phyloP scores from a whole-genome alignment of 2,888 invertebrate genomes.

The Brassicogethes aeneus region DNA sequence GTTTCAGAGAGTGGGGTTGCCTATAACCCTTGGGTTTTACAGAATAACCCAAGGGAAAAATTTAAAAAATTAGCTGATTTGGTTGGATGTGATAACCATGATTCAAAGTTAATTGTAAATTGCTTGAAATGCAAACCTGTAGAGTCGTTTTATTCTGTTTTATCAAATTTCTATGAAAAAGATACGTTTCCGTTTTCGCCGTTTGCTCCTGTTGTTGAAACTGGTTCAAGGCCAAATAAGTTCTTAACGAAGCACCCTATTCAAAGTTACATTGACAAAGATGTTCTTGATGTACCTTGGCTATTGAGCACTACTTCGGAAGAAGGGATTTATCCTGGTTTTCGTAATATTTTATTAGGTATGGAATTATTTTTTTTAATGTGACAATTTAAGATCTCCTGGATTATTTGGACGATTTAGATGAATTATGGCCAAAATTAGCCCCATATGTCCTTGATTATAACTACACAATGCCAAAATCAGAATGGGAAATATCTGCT shows the following conservation, averaged over 20 bases:
- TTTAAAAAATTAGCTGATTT: constrained; percentile 50
- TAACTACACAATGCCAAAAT: constrained; percentile 14
- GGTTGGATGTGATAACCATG: constrained; percentile 53
- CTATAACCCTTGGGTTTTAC: constrained; percentile 49
- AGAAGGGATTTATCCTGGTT: constrained; percentile 67
- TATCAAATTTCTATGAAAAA: background rate
- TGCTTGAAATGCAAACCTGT: constrained; percentile 57
- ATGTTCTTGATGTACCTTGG: constrained; percentile 57
- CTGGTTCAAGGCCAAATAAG: constrained; percentile 29
- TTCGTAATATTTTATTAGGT: constrained; percentile 40
- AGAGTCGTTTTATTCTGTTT: constrained; percentile 11
- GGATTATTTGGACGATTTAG: background rate
- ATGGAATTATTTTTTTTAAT: background rate
- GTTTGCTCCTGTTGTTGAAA: constrained; percentile 64
- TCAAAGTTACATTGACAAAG: constrained; percentile 11
- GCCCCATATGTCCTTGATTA: background rate
- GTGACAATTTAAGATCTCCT: too few relatives aligned
- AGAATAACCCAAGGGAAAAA: constrained; percentile 50
- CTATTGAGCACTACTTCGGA: constrained; percentile 58
- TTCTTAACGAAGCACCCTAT: background rate
- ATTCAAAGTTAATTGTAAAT: constrained; percentile 38
- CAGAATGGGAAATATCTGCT: constrained; percentile 35
- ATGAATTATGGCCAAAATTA: background rate
- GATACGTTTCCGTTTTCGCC: constrained; percentile 50
- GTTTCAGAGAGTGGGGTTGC: constrained; percentile 65